Conservation (phyloP, 1,140 invertebrate species). For the Drosophila trapezifrons region DNA sequence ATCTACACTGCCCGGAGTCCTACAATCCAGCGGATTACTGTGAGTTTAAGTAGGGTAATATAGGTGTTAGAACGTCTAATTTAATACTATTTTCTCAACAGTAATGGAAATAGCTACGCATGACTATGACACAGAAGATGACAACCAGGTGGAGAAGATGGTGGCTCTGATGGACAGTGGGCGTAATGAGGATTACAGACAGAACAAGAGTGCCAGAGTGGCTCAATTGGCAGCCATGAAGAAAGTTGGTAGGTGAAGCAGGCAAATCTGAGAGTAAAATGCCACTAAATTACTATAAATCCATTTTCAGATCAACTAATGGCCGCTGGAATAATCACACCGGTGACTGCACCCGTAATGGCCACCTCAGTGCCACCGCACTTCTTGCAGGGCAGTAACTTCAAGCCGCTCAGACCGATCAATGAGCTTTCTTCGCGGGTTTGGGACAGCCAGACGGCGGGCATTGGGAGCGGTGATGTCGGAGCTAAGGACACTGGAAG, state of each 20-base stretch:
- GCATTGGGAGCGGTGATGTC: conserved; percentile 18
- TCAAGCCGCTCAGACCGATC: conserved; percentile 73
- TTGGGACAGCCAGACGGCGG: conserved; percentile 60
- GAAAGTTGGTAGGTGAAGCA: conserved; percentile 65
- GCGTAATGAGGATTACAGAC: conserved; percentile 86
- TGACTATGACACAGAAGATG: conserved; percentile 87
- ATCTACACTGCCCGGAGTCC: conserved; percentile 92
- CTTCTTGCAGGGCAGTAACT: conserved; percentile 23
- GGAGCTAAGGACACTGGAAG: conserved; percentile 30
- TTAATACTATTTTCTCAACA: conserved; percentile 72
- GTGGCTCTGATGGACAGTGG: conserved; percentile 89
- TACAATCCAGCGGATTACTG: conserved; percentile 96
- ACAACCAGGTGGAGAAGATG: conserved; percentile 85
- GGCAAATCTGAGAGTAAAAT: too few relatives aligned
- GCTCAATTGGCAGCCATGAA: conserved; percentile 67
- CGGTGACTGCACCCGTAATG: conserved; percentile 84
- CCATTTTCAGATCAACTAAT: conserved; percentile 83
- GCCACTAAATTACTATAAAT: too few relatives aligned
- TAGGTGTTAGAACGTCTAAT: too few relatives aligned
- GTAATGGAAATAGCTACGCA: conserved; percentile 94
- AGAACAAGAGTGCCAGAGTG: conserved; percentile 59
- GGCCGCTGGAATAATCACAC: conserved; percentile 83
- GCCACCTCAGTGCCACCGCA: conserved; percentile 11
- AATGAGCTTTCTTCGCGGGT: conserved; percentile 65
- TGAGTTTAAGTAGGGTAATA: too few relatives aligned